These are phyloP conservation scores for Paradisaea rubra DNA, from an alignment of 2,113 vertebrate species.

Conservation along the genomic window DNA sequence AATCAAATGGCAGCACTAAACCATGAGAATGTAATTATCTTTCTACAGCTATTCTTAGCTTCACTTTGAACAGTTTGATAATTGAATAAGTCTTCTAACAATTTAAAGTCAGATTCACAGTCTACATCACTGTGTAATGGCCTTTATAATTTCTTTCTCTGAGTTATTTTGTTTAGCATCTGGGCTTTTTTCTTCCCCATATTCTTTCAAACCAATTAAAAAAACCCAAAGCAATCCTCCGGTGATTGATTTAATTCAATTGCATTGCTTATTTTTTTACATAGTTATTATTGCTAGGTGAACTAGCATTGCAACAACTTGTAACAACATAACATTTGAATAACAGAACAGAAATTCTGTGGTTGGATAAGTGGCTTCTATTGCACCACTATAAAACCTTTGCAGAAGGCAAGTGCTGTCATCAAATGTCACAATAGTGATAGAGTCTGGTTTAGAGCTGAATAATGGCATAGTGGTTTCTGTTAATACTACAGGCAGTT, in stretches of 20 bases:
- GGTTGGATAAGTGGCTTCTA: background rate
- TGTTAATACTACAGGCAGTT: background rate
- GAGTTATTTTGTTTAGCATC: background rate
- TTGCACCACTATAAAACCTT: background rate
- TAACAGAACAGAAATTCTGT: background rate
- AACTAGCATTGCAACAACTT: background rate
- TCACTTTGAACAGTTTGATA: slow-evolving; percentile 45
- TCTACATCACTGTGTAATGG: background rate
- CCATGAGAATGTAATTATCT: slow-evolving; percentile 51
- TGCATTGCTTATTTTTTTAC: background rate
- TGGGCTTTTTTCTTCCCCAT: background rate
- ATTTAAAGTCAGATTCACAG: slow-evolving; percentile 9
- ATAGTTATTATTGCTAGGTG: background rate
- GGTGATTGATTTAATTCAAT: background rate
- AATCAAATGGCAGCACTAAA: slow-evolving; percentile 53
- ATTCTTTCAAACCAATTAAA: background rate
- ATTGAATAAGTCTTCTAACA: slow-evolving; percentile 48
- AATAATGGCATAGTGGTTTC: background rate
- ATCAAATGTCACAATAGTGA: background rate
- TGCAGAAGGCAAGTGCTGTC: background rate
- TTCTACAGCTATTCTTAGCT: slow-evolving; percentile 40
- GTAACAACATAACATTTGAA: background rate
- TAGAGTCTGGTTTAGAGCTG: background rate
- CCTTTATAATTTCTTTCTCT: background rate
- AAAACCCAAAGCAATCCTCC: background rate